Evolutionary conservation across 2,888 invertebrate genomes (phyloP).

Genomic region (Pimpla rufipes): DNA sequence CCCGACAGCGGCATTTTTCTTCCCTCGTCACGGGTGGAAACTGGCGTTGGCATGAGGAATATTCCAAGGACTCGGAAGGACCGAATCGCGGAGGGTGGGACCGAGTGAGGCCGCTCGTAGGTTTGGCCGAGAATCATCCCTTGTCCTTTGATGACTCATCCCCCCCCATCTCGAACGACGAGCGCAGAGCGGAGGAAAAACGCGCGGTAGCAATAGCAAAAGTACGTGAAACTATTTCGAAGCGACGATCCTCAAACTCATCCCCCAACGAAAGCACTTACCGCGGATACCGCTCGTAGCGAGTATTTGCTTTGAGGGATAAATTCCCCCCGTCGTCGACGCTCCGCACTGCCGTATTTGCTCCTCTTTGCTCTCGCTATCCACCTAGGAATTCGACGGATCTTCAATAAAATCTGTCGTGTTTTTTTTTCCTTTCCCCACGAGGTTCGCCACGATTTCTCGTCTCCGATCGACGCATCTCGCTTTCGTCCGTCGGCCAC

Average conservation of each 20-base stretch:
- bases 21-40: background rate
- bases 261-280: constrained; percentile 59
- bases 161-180: background rate
- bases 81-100: constrained; percentile 27
- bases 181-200: constrained; percentile 4
- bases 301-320: constrained; percentile 60
- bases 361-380: background rate
- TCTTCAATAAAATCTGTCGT: constrained; percentile 41
- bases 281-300: constrained; percentile 33
- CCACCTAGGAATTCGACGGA: constrained; percentile 27
- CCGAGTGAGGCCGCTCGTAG: constrained; percentile 53
- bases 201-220: constrained; percentile 27
- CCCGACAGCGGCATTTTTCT: background rate
- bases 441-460: background rate
- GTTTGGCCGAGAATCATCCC: constrained; percentile 57
- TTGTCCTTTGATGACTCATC: constrained; percentile 54
- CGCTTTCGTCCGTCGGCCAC: background rate
- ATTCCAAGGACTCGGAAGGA: constrained; percentile 18
- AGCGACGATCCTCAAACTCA: constrained; percentile 38
- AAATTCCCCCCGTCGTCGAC: constrained; percentile 2
- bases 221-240: constrained; percentile 56
- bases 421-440: constrained; percentile 12
- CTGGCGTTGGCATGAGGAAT: background rate
- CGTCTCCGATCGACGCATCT: background rate
- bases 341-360: constrained; percentile 28